Evolutionary conservation across 1,140 invertebrate genomes (phyloP).

Genomic region (Halictus rubicundus): DNA sequence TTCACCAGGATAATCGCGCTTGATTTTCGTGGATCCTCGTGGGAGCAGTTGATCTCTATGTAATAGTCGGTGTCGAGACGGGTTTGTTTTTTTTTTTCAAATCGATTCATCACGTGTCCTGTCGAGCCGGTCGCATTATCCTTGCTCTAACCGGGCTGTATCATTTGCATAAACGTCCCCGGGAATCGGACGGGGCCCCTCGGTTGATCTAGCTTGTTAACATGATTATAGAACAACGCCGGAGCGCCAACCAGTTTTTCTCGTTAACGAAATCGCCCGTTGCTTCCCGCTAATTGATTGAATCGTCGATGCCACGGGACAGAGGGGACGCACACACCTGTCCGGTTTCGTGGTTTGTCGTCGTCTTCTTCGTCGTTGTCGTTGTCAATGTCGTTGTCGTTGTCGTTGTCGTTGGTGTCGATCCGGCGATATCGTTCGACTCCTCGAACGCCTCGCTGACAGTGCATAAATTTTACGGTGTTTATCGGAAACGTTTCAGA

Average conservation of each 20-base stretch:
- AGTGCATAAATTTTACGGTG: neutral
- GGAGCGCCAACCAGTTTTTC: neutral
- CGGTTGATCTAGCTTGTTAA: neutral
- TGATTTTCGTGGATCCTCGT: too few relatives aligned
- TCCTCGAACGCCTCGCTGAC: neutral
- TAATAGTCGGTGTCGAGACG: too few relatives aligned
- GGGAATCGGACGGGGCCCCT: neutral
- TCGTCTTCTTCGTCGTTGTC: neutral
- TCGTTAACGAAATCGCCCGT: neutral
- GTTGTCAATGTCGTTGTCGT: too few relatives aligned
- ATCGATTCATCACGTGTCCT: constrained; percentile 2
- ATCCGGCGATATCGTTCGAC: neutral
- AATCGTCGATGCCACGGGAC: constrained; percentile 7
- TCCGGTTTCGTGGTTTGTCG: too few relatives aligned
- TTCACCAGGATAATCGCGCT: too few relatives aligned
- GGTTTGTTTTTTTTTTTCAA: neutral
- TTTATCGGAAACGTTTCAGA: too few relatives aligned
- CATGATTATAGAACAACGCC: neutral
- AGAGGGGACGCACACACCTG: neutral
- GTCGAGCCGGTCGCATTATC: neutral
- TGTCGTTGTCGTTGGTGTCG: neutral
- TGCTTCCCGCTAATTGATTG: constrained; percentile 22
- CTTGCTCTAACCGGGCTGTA: neutral
- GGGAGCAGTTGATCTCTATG: too few relatives aligned
- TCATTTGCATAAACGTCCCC: constrained; percentile 25